Percentiles rank a stretch among this genome's conserved stretches.
Evolutionary conservation across 2,113 vertebrate genomes (phyloP).

Genomic region (Corydoras sp.): DNA sequence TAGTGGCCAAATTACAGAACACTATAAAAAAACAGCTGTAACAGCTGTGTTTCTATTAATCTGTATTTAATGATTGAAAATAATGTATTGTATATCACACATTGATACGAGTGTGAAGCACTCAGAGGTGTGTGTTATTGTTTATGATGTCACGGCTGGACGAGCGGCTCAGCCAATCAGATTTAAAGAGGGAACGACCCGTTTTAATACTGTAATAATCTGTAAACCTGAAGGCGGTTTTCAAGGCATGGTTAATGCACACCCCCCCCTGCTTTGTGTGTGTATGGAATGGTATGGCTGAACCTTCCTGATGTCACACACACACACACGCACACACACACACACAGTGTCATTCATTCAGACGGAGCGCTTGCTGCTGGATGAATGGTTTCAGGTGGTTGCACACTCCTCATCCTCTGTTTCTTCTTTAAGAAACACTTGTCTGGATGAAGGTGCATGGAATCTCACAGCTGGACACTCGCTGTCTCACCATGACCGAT

Average conservation of each 20-base stretch:
- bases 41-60: too few relatives aligned
- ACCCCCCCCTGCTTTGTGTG: conserved; percentile 8
- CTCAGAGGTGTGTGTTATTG: too few relatives aligned
- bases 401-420: conserved; percentile 36
- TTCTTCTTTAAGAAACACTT: conserved; percentile 28
- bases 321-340: conserved; percentile 29
- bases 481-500: not conserved
- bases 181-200: too few relatives aligned
- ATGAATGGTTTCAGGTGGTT: conserved; percentile 66
- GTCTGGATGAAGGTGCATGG: conserved; percentile 41
- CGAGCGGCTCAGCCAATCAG: too few relatives aligned
- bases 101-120: too few relatives aligned
- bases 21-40: too few relatives aligned
- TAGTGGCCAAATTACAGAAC: too few relatives aligned
- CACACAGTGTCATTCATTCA: conserved; percentile 65
- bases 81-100: too few relatives aligned
- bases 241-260: not conserved
- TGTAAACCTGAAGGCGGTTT: not conserved
- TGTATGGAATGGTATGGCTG: conserved; percentile 15
- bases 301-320: conserved; percentile 24
- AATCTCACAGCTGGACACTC: conserved; percentile 21
- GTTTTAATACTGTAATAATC: too few relatives aligned
- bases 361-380: conserved; percentile 41
- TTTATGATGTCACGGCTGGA: too few relatives aligned
- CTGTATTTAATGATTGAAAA: too few relatives aligned